These are phyloP conservation scores for Leptocoma aspasia DNA, from an alignment of 2,113 vertebrate species.

Conservation along the genomic window DNA sequence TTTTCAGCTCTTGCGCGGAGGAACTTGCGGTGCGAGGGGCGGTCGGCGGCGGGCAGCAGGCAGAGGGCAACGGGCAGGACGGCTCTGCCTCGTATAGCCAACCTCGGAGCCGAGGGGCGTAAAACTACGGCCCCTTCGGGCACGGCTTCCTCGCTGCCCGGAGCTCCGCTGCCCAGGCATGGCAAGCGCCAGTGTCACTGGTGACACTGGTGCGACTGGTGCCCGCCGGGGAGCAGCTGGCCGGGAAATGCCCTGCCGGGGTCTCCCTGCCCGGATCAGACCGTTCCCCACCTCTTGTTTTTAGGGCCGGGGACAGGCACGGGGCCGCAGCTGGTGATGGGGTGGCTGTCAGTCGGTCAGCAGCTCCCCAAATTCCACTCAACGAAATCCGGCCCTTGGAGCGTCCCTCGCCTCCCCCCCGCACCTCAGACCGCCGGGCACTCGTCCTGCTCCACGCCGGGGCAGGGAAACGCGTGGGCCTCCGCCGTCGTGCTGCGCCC, in stretches of 20 bases:
- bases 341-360: background rate
- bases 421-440: background rate
- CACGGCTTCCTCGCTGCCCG: background rate
- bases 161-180: background rate
- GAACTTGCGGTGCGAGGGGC: background rate
- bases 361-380: background rate
- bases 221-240: background rate
- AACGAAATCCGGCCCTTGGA: slow-evolving; percentile 16
- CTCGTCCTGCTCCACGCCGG: background rate
- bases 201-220: background rate
- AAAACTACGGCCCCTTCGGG: background rate
- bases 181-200: background rate
- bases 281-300: background rate
- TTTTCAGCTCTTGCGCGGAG: background rate
- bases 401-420: background rate
- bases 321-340: background rate
- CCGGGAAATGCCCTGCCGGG: background rate
- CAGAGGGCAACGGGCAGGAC: background rate
- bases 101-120: background rate
- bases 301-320: too few relatives aligned
- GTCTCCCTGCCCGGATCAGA: background rate
- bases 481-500: background rate
- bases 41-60: background rate
- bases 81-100: background rate
- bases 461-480: background rate